Base-by-base conservation (phyloP, 2,888 invertebrate genomes). In the Cremastinae sp. region DNA sequence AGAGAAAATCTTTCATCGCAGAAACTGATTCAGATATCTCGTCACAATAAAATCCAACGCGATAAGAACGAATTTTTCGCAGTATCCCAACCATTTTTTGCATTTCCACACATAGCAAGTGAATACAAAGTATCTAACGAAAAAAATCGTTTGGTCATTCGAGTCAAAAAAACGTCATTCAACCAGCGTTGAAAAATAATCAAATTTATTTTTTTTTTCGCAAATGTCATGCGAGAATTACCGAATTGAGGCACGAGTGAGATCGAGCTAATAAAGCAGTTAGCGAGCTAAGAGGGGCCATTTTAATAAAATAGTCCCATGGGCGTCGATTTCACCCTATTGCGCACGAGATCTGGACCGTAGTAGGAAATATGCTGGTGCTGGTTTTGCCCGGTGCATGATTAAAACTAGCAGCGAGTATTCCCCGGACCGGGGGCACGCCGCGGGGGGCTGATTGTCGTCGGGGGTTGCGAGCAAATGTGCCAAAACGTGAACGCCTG, bases 371-470 rank as follows among this genome's bases (percentile, higher is more conserved):
- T 62, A 51, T 59, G 53, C 69, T 58, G 58, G 22, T 47, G 66
- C 53, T 66, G 70, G 54, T 70, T 62, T 45, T 36, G 70, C 82
- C n/a, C 77, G 70, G 75, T 80, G 85, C 80, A 87, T 88, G 89
- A 89, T 89, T 89, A 89, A 89, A 89, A 87, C 85, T 83, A 84
- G 82, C 85, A 80, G 80, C 74, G 73, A 81, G 83, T 78, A 81
- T 80, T 79, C 80, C 81, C 77, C 80, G 74, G 78, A 74, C 78
- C 76, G 73, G 69, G 73, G 76, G 83, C 81, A 76, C 87, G 80
- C 89, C 74, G 81, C 86, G 85, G 89, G 89, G 87, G 89, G 87
- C 84, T 87, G 88, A 89, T 88, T 89, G 87, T 84, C 82, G 84
- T 71, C 66, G 74, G 74, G 84, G 85, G 84, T 79, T 82, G 78